Evolutionary conservation across 2,113 vertebrate species (phyloP).

Genomic region (Meleagris gallopavo): DNA sequence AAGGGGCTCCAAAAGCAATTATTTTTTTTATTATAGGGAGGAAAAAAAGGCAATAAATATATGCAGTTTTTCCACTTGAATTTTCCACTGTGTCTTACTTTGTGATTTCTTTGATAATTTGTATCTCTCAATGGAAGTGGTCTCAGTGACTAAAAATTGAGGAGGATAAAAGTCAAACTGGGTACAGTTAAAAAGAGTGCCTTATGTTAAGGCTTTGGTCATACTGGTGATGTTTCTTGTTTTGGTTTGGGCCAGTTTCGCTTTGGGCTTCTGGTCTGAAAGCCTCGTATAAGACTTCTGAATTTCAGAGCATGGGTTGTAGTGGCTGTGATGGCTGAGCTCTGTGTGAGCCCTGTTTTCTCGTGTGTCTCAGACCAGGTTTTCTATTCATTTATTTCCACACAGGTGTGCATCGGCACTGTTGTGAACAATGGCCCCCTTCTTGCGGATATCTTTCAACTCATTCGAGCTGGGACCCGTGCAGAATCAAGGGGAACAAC

Average conservation of each 20-base stretch:
- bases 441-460: conserved; percentile 94
- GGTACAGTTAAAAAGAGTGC: not conserved
- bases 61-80: not conserved
- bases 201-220: not conserved
- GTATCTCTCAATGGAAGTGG: not conserved
- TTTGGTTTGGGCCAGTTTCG: not conserved
- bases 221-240: not conserved
- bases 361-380: not conserved
- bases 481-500: conserved; percentile 70
- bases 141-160: not conserved
- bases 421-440: conserved; percentile 88
- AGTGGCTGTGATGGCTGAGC: not conserved
- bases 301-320: not conserved
- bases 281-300: not conserved
- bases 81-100: not conserved
- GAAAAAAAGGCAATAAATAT: not conserved
- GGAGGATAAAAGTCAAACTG: not conserved
- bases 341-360: not conserved
- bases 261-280: not conserved
- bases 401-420: not conserved
- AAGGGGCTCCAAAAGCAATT: not conserved
- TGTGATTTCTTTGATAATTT: not conserved
- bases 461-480: conserved; percentile 89
- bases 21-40: not conserved
- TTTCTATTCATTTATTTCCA: not conserved